Base-by-base conservation (phyloP, 1,140 invertebrate species). In the Cyclargus thomasi region DNA sequence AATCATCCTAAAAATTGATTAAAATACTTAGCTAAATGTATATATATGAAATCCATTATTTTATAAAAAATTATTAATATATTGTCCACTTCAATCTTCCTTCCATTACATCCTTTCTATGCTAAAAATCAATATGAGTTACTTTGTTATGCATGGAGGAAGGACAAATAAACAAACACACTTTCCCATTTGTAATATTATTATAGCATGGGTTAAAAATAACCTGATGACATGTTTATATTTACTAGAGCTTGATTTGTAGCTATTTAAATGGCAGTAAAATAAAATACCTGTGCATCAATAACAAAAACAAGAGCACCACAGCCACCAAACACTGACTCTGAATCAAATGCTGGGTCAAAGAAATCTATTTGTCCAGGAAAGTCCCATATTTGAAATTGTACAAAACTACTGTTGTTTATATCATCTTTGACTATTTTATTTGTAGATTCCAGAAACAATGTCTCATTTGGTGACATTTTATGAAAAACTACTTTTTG, bases 401-500 rank as follows among this genome's bases (percentile, higher is more conserved):
- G 98, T 36, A 99, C 98, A 93, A 99, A 99, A 78, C 98, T 99
- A 70, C 97, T 93, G 75, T 99, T 99, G 73, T 97, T 96, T 70
- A 97, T 97, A 92, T 99, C 97, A 91, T 99, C 98, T 92, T 99
- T 99, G 2, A 98, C 96, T 74, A 99, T 98, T 93, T 99, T 98
- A 85, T 98, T 99, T 67, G 98, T 99, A 74, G 97, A 98, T 90
- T 99, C 99, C 53, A 99, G 91, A 79, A 99, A 99, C n/a, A 99
- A 91, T 3, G 99, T 99, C 92, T 99, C 99, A 92, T 99, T 99
- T 8, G 99, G 99, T 11, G 98, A 99, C 97, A 99, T 99, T 92
- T 99, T 99, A 82, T 99, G 98, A 91, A 99, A 99, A 14, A 99
- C 99, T 8, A 99, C 99, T 93, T 99, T 99, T 87, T 99, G 97